A percentile compares a stretch with the other conserved stretches of the same genome.
phyloP scores from a whole-genome alignment of 2,113 vertebrate species.

The Stomatorhinus ivindoensis region DNA sequence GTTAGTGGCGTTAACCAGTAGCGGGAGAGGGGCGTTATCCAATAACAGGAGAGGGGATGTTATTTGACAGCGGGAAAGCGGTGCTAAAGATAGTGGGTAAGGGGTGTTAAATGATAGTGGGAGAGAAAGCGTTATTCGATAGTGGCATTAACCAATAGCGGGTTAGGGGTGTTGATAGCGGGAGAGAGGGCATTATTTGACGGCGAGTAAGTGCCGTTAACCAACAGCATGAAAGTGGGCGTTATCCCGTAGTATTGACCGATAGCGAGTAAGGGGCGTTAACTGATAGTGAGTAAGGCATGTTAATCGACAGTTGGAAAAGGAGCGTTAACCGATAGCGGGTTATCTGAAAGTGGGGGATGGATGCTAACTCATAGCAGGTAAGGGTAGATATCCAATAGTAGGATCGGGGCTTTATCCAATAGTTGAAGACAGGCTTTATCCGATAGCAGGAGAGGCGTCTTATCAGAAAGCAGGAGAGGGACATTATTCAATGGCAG shows the following conservation, averaged over 20 bases:
- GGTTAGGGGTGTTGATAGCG: too few species aligned
- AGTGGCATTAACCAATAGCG: not conserved
- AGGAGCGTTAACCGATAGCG: not conserved
- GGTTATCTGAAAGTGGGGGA: not conserved
- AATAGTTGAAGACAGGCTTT: not conserved
- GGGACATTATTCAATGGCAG: too few species aligned
- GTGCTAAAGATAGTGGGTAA: too few species aligned
- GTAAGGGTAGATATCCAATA: not conserved
- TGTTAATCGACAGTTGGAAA: not conserved
- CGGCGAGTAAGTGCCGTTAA: not conserved
- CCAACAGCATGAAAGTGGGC: too few species aligned
- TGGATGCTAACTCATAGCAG: too few species aligned
- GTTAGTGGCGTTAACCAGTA: not conserved
- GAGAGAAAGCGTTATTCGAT: not conserved
- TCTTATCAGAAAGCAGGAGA: too few species aligned
- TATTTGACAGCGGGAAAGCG: not conserved
- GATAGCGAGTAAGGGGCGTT: not conserved
- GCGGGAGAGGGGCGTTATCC: not conserved
- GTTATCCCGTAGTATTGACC: not conserved
- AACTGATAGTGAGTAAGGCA: not conserved
- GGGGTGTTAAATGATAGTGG: too few species aligned
- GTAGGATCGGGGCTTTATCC: too few species aligned
- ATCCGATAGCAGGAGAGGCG: not conserved
- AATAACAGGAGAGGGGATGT: not conserved
- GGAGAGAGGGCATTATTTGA: not conserved